These are phyloP conservation scores for Byasa hedistus DNA, from an alignment of 2,888 invertebrate genomes.

Conservation along the genomic window DNA sequence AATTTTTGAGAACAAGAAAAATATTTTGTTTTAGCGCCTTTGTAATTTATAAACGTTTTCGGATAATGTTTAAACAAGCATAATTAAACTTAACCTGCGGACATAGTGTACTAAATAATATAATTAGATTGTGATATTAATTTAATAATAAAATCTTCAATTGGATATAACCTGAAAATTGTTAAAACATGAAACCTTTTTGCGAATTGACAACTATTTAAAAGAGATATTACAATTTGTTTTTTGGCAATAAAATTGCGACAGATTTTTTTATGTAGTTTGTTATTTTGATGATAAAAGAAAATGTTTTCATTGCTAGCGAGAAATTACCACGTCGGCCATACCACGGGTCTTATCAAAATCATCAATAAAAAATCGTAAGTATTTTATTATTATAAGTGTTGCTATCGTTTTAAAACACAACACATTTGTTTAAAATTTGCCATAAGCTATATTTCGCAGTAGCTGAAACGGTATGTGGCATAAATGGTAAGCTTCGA, in stretches of 20 bases:
- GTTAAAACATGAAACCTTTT: not conserved
- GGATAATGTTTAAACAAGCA: too few relatives aligned
- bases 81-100: too few relatives aligned
- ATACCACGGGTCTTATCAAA: not conserved
- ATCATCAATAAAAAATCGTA: slow-evolving; percentile 10
- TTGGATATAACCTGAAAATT: not conserved
- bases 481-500: not conserved
- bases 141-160: too few relatives aligned
- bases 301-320: slow-evolving; percentile 10
- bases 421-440: not conserved
- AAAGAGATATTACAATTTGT: not conserved
- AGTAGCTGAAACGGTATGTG: not conserved
- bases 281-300: not conserved
- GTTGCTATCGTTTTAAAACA: not conserved
- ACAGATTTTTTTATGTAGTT: not conserved
- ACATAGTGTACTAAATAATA: too few relatives aligned
- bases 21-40: too few relatives aligned
- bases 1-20: too few relatives aligned
- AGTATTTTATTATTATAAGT: not conserved
- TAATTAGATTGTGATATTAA: too few relatives aligned
- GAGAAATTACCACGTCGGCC: not conserved
- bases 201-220: not conserved
- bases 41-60: too few relatives aligned
- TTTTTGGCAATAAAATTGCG: not conserved
- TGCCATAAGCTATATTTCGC: not conserved